phyloP scores from a whole-genome alignment of 1,140 invertebrate species.

The Sipha flava region DNA sequence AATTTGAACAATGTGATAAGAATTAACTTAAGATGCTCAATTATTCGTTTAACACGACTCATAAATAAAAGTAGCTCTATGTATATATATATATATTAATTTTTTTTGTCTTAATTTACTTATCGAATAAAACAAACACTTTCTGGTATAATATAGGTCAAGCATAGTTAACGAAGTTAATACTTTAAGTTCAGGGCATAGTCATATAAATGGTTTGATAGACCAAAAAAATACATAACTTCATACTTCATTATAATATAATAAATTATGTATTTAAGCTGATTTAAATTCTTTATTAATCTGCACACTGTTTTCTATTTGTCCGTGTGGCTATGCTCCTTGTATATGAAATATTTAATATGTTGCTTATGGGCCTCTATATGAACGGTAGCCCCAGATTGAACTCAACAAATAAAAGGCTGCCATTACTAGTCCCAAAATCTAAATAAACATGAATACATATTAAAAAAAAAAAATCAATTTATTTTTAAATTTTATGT shows the following conservation, averaged over 20 bases:
- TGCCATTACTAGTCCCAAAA: slow-evolving; percentile 61
- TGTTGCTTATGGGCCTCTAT: slow-evolving; percentile 53
- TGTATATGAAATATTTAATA: background rate
- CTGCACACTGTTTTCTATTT: background rate
- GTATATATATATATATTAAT: too few species aligned
- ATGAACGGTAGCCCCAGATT: slow-evolving; percentile 60
- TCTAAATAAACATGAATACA: slow-evolving; percentile 46
- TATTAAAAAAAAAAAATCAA: too few species aligned
- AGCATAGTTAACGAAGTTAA: background rate
- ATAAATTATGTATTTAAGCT: background rate
- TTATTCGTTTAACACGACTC: background rate
- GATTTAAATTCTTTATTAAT: background rate
- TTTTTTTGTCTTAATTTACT: background rate
- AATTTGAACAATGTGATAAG: background rate
- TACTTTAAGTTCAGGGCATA: background rate
- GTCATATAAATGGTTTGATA: background rate
- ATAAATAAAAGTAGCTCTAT: background rate
- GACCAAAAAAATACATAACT: background rate
- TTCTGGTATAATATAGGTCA: background rate
- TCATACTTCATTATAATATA: background rate
- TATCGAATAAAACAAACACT: background rate
- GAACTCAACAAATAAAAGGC: slow-evolving; percentile 65
- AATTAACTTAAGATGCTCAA: background rate
- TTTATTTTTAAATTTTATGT: background rate
- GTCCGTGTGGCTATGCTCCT: background rate